Conservation (phyloP, 2,113 vertebrate genomes). For the Machaerirhynchus nigripectus region DNA sequence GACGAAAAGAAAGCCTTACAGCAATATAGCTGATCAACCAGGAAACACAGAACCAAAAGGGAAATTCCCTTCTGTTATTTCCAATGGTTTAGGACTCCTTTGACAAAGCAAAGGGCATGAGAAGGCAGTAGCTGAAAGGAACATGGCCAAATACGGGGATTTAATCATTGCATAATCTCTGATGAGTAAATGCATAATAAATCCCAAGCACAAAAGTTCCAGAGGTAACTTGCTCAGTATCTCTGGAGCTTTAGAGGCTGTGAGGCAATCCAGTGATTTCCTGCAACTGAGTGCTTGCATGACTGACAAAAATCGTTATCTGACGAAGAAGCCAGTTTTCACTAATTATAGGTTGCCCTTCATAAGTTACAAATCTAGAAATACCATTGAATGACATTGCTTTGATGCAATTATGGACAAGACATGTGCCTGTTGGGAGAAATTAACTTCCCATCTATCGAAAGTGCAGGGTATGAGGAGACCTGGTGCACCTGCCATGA, state of each 20-base stretch:
- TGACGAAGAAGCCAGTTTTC: neutral
- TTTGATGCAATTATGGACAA: neutral
- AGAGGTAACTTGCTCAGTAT: neutral
- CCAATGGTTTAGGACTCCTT: neutral
- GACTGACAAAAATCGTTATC: neutral
- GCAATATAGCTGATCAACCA: neutral
- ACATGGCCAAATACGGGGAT: neutral
- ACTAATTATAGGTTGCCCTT: neutral
- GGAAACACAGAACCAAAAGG: neutral
- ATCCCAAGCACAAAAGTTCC: neutral
- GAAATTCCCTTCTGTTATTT: slow-evolving; percentile 32
- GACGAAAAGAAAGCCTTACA: neutral
- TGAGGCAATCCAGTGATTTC: neutral
- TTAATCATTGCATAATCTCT: neutral
- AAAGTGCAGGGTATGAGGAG: neutral
- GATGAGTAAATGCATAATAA: neutral
- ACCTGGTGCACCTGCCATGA: neutral
- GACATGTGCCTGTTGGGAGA: neutral
- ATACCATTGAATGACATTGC: neutral
- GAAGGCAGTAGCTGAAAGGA: neutral
- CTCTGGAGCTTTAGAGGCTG: neutral
- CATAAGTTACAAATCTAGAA: neutral
- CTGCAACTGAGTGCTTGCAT: neutral
- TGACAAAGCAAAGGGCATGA: neutral
- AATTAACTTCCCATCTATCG: neutral